Percentiles rank a stretch among this genome's conserved stretches.
These are phyloP conservation scores for Micropterix aruncella DNA, from an alignment of 2,888 invertebrate genomes.

Conservation along the genomic window DNA sequence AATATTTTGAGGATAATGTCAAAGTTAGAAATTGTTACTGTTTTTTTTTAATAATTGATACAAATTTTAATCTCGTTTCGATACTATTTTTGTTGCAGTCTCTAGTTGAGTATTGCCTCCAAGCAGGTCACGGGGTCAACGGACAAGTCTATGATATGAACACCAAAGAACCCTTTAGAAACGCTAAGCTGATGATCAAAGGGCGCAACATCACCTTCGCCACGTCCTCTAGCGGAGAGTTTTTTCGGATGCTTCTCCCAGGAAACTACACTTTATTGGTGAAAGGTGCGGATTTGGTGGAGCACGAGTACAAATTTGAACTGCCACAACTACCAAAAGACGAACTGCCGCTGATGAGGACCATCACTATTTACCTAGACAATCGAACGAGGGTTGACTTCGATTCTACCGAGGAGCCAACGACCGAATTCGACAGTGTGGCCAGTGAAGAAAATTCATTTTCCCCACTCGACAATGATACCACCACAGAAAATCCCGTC, in stretches of 20 bases:
- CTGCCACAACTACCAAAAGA: not conserved
- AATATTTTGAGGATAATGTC: conserved; percentile 45
- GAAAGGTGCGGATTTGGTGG: conserved; percentile 5
- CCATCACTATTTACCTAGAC: not conserved
- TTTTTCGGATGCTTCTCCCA: conserved; percentile 48
- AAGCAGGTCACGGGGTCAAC: conserved; percentile 43
- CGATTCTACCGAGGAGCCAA: not conserved
- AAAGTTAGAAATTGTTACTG: conserved; percentile 27
- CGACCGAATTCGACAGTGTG: not conserved
- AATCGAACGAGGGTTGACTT: not conserved
- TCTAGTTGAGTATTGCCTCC: conserved; percentile 35
- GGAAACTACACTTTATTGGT: conserved; percentile 42
- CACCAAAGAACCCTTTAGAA: conserved; percentile 29
- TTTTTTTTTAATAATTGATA: too few species aligned
- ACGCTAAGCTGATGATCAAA: conserved; percentile 33
- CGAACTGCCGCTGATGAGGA: not conserved
- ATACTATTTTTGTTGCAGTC: too few species aligned
- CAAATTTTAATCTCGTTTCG: too few species aligned
- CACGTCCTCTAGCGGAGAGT: conserved; percentile 43
- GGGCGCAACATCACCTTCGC: conserved; percentile 42
- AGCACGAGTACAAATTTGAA: not conserved
- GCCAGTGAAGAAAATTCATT: not conserved
- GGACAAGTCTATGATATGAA: conserved; percentile 36
- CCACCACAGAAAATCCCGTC: not conserved
- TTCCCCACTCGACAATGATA: too few species aligned